phyloP scores from a whole-genome alignment of 1,140 invertebrate species.

The Drosophila bipectinata region DNA sequence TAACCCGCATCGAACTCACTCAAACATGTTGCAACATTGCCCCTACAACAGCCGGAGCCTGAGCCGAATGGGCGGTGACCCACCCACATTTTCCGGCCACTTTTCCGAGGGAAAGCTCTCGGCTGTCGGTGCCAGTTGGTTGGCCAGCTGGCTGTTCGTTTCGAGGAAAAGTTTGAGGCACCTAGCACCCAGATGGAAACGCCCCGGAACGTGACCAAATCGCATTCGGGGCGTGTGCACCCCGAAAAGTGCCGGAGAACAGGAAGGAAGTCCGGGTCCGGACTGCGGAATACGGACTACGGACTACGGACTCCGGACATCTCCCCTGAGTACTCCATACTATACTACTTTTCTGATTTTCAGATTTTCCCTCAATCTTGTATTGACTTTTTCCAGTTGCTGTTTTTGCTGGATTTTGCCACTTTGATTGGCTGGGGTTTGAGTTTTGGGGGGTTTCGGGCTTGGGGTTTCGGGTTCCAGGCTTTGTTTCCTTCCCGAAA shows the following conservation, averaged over 20 bases:
- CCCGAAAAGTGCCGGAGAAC: slow-evolving; percentile 13
- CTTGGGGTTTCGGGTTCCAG: slow-evolving; percentile 37
- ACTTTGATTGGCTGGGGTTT: slow-evolving; percentile 8
- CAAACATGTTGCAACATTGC: slow-evolving; percentile 72
- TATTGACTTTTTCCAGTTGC: slow-evolving; percentile 38
- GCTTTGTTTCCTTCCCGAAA: slow-evolving; percentile 26
- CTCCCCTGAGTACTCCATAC: slow-evolving; percentile 5
- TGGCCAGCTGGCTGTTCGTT: slow-evolving; percentile 35
- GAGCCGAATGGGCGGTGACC: slow-evolving; percentile 24
- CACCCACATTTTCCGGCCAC: slow-evolving; percentile 14
- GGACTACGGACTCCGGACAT: neutral
- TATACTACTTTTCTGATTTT: slow-evolving; percentile 3
- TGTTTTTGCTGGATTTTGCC: slow-evolving; percentile 5
- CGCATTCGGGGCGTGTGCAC: slow-evolving; percentile 68
- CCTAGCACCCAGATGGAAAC: slow-evolving; percentile 55
- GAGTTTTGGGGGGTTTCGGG: neutral
- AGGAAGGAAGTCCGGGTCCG: slow-evolving; percentile 13
- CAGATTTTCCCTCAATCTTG: slow-evolving; percentile 46
- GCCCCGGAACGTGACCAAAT: slow-evolving; percentile 72
- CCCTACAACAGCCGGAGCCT: slow-evolving; percentile 48
- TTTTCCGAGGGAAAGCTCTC: slow-evolving; percentile 37
- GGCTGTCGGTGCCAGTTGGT: slow-evolving; percentile 40
- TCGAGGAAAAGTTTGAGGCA: slow-evolving; percentile 23
- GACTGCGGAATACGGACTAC: slow-evolving; percentile 4
- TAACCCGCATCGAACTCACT: slow-evolving; percentile 60